Conservation (phyloP, 2,797 vertebrate species). For the Trachurus trachurus region DNA sequence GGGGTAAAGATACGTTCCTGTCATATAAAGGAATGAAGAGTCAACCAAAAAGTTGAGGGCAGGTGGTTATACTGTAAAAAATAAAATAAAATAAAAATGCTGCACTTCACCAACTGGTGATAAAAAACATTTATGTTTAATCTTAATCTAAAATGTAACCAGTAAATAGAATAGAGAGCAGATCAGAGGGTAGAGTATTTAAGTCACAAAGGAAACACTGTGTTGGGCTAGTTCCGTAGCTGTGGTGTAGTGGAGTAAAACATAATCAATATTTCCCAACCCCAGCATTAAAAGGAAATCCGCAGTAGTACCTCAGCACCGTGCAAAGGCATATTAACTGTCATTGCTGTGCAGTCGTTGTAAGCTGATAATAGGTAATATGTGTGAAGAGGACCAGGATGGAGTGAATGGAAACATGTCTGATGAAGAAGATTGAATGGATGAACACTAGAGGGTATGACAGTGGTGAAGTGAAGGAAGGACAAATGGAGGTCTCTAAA, state of each 20-base stretch:
- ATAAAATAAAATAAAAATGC: too few species aligned
- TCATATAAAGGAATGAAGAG: too few species aligned
- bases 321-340: background rate
- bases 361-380: background rate
- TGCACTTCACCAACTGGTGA: background rate
- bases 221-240: background rate
- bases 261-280: background rate
- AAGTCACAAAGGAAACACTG: too few species aligned
- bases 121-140: background rate
- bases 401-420: background rate
- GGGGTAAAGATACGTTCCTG: too few species aligned
- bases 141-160: background rate
- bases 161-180: too few species aligned
- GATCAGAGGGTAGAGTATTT: too few species aligned
- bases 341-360: background rate
- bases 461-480: background rate
- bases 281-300: too few species aligned
- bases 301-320: background rate
- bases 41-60: too few species aligned
- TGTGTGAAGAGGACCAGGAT: background rate
- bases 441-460: background rate
- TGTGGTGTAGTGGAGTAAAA: background rate
- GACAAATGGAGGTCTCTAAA: constrained; percentile 32
- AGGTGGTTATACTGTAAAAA: background rate
- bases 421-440: background rate